phyloP scores from a whole-genome alignment of 2,113 vertebrate genomes.

The Gallinago jamesoni region DNA sequence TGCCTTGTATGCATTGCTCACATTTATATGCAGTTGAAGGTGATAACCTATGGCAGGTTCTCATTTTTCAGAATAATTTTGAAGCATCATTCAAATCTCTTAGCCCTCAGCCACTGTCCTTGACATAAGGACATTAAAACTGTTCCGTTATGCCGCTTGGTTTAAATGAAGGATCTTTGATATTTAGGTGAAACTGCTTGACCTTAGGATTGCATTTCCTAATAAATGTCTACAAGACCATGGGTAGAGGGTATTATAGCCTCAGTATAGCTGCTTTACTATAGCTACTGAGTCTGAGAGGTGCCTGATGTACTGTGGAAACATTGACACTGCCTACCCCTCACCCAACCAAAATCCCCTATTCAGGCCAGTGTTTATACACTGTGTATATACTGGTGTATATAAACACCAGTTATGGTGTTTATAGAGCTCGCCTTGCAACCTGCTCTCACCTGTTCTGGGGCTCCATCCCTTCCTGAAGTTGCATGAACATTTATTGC shows the following conservation, averaged over 20 bases:
- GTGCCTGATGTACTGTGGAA: neutral
- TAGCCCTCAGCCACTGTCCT: neutral
- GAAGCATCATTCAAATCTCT: neutral
- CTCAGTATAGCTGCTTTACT: neutral
- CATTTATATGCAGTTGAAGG: neutral
- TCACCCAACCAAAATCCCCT: accelerated
- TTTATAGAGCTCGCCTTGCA: neutral
- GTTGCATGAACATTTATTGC: neutral
- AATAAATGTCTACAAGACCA: neutral
- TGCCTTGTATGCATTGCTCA: neutral
- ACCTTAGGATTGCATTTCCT: neutral
- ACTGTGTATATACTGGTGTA: too few species aligned
- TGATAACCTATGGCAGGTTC: neutral
- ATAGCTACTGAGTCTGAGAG: neutral
- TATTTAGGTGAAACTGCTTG: neutral
- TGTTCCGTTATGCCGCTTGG: neutral
- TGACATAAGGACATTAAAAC: neutral
- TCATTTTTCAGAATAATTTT: neutral
- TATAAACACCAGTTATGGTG: neutral
- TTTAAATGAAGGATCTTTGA: neutral
- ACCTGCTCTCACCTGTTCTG: neutral
- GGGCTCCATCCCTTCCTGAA: neutral
- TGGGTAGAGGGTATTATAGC: neutral
- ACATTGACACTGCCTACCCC: neutral
- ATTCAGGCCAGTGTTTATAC: neutral